Evolutionary conservation across 1,140 invertebrate genomes (phyloP).

Genomic region (Leptopilina clavipes): DNA sequence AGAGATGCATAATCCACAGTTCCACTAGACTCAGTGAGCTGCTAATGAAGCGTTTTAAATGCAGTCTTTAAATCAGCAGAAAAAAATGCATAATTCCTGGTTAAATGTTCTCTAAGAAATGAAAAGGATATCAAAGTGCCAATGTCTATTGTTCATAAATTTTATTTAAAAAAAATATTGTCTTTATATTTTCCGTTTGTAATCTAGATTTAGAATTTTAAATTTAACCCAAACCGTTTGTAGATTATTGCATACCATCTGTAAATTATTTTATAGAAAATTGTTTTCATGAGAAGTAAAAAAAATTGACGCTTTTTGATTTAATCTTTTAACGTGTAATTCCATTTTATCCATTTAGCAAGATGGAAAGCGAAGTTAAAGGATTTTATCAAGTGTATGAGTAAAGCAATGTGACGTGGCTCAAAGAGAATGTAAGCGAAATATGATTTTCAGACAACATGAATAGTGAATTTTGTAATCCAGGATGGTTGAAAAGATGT

Average conservation of each 20-base stretch:
- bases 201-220: no score
- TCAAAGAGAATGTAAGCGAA: background rate
- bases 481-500: background rate
- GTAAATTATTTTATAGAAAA: no score
- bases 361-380: constrained; percentile 12
- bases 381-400: constrained; percentile 20
- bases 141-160: background rate
- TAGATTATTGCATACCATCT: no score
- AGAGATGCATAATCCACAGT: constrained; percentile 56
- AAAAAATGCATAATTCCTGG: constrained; percentile 48
- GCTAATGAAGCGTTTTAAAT: constrained; percentile 65
- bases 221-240: no score
- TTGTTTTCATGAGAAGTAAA: no score
- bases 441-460: constrained; percentile 1
- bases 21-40: constrained; percentile 41
- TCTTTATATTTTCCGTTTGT: no score
- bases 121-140: background rate
- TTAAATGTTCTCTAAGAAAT: background rate
- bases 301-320: background rate
- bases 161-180: background rate
- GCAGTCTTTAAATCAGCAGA: constrained; percentile 56
- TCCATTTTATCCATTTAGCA: constrained; percentile 26
- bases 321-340: constrained; percentile 29
- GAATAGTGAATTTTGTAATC: background rate
- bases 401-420: constrained; percentile 1